Conservation (phyloP, 2,797 vertebrate genomes). For the Sebastes taczanowskii region DNA sequence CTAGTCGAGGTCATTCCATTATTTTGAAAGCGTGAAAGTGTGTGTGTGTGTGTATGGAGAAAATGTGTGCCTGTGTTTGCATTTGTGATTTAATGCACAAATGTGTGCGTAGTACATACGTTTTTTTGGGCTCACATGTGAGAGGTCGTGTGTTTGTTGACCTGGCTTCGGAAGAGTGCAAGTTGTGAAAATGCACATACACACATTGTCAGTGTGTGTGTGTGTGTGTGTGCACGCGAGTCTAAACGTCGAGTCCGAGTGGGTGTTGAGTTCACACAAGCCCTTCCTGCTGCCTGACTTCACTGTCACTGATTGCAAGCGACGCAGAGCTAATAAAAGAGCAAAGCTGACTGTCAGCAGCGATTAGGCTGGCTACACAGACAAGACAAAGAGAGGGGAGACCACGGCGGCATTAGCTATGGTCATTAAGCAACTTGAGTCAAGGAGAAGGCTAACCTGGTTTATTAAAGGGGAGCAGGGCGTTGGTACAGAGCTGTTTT, state of each 20-base stretch:
- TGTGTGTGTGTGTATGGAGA: background rate
- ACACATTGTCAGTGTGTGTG: slow-evolving; percentile 15
- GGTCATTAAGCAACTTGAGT: slow-evolving; percentile 91
- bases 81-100: slow-evolving; percentile 3
- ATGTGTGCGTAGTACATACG: background rate
- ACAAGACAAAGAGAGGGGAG: slow-evolving; percentile 90
- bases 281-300: slow-evolving; percentile 93
- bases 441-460: slow-evolving; percentile 85
- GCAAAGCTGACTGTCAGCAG: slow-evolving; percentile 95
- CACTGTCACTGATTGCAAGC: slow-evolving; percentile 92
- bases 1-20: slow-evolving; percentile 44
- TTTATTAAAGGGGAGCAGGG: slow-evolving; percentile 58
- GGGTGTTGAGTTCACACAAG: slow-evolving; percentile 88
- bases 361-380: slow-evolving; percentile 89
- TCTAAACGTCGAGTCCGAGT: slow-evolving; percentile 56
- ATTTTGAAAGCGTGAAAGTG: slow-evolving; percentile 30
- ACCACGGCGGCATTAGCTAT: slow-evolving; percentile 88
- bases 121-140: background rate
- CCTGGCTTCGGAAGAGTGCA: background rate
- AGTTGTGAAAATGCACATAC: slow-evolving; percentile 5
- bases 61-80: slow-evolving; percentile 6
- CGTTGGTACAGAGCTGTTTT: background rate
- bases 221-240: slow-evolving; percentile 6
- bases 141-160: slow-evolving; percentile 9
- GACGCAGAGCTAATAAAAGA: slow-evolving; percentile 95